Evolutionary conservation across 2,797 vertebrate genomes (phyloP).

Genomic region (Eulemur albifrons): DNA sequence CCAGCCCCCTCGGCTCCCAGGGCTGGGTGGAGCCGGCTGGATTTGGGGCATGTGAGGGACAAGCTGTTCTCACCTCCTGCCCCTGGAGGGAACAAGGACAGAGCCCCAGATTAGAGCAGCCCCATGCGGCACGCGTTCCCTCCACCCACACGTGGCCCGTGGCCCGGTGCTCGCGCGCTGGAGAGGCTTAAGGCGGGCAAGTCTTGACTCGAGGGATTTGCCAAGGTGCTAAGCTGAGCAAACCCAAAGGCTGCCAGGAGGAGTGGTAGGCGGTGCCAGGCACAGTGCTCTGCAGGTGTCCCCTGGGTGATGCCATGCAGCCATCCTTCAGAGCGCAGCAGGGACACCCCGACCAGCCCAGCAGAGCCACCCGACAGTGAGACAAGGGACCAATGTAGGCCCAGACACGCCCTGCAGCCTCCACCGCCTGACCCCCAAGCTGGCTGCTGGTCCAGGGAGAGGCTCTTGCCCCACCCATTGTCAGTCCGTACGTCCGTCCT

Average conservation of each 20-base stretch:
- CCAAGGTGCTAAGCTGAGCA: background rate
- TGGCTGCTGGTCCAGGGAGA: background rate
- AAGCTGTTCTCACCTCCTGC: background rate
- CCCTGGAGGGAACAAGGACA: background rate
- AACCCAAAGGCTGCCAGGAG: background rate
- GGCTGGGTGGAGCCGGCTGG: background rate
- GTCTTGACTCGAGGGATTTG: background rate
- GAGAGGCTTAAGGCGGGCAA: background rate
- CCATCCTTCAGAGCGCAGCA: background rate
- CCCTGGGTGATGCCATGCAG: background rate
- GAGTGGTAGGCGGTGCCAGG: background rate
- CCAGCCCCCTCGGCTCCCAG: background rate
- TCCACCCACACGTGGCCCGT: background rate
- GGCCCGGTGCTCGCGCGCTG: background rate
- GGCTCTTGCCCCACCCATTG: background rate
- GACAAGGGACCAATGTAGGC: background rate
- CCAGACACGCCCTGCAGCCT: background rate
- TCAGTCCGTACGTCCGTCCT: background rate
- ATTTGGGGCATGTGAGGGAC: accelerated
- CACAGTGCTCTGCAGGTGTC: accelerated
- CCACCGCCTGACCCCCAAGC: background rate
- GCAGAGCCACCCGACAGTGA: background rate
- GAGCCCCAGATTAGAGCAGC: accelerated
- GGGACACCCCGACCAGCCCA: background rate
- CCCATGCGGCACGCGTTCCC: accelerated